Percentiles rank a stretch among this genome's conserved stretches.
These are phyloP conservation scores for Amblyjoppa fuscipennis DNA, from an alignment of 2,888 invertebrate genomes.

Conservation along the genomic window DNA sequence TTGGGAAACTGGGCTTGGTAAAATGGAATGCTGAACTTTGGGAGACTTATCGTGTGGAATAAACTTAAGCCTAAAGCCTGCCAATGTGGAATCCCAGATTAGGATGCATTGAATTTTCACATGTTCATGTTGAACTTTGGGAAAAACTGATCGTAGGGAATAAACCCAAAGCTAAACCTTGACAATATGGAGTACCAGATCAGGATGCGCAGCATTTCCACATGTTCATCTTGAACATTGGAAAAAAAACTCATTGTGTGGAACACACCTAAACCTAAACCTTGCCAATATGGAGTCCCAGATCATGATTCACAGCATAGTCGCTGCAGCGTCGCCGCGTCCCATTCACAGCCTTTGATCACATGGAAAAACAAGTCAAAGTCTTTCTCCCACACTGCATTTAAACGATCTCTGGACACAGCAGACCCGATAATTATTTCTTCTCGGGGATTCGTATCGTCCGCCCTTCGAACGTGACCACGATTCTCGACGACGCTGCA, in stretches of 20 bases:
- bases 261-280: not conserved
- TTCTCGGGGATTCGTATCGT: constrained; percentile 35
- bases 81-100: too few species aligned
- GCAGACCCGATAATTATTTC: constrained; percentile 56
- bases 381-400: not conserved
- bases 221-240: too few species aligned
- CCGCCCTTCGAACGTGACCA: constrained; percentile 61
- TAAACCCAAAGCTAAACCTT: too few species aligned
- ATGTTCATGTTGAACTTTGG: too few species aligned
- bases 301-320: not conserved
- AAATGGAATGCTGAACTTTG: not conserved
- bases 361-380: not conserved
- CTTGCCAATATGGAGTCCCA: not conserved
- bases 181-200: too few species aligned
- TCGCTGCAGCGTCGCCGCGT: not conserved
- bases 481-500: constrained; percentile 45
- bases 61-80: too few species aligned
- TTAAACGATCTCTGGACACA: not conserved
- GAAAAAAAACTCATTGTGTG: too few species aligned
- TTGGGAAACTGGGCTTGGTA: not conserved
- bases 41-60: not conserved
- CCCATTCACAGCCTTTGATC: not conserved
- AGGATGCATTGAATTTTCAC: too few species aligned
- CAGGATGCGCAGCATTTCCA: too few species aligned
- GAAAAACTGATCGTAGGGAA: too few species aligned